A percentile compares a stretch with the other conserved stretches of the same genome.
These are phyloP conservation scores for Bombus pyrosoma DNA, from an alignment of 1,140 invertebrate species.

Conservation along the genomic window DNA sequence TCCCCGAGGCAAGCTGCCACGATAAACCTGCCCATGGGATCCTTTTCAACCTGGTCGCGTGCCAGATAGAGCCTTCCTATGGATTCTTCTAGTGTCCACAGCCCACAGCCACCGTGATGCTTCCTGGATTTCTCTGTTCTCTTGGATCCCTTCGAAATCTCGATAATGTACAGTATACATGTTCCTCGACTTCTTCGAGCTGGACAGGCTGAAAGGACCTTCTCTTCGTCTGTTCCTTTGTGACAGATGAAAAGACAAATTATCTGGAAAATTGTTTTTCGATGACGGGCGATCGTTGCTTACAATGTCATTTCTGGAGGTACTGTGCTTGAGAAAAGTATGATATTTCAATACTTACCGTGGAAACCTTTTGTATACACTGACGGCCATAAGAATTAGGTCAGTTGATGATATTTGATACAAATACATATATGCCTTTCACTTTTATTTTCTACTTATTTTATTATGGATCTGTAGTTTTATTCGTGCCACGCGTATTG, in stretches of 20 bases:
- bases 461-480: no score
- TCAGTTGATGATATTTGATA: no score
- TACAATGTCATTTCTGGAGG: background rate
- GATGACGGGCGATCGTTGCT: background rate
- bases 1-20: conserved; percentile 55
- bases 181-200: background rate
- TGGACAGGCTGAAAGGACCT: background rate
- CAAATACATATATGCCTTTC: no score
- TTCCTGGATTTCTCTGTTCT: background rate
- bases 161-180: background rate
- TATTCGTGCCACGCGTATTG: no score
- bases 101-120: background rate
- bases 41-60: conserved; percentile 68
- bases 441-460: no score
- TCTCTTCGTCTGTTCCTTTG: background rate
- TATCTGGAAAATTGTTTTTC: background rate
- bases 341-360: no score
- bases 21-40: conserved; percentile 61
- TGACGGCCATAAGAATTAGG: no score
- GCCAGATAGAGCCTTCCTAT: conserved; percentile 47
- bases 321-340: no score
- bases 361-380: no score
- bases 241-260: background rate
- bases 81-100: background rate
- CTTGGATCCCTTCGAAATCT: conserved; percentile 7